Base-by-base conservation (phyloP, 2,888 invertebrate genomes). In the Orthosia gothica region DNA sequence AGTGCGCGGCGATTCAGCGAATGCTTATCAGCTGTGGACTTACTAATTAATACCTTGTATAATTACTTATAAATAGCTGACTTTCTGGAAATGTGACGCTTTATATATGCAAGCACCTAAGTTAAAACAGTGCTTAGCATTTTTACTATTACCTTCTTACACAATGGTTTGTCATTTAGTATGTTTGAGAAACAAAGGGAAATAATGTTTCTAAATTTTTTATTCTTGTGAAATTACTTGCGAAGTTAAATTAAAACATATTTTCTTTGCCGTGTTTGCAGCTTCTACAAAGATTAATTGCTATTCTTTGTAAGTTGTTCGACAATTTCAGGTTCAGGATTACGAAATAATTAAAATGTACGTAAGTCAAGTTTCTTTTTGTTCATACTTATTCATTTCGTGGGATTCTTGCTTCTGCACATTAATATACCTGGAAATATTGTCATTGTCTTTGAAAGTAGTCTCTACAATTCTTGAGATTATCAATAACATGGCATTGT, bases 11-110 rank as follows among this genome's bases (percentile, higher is more conserved):
- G 68, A 57, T 54, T 12, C 49, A 62, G 50, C 12, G 40, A 62
- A 57, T 63, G 45, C 58, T 59, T 84, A 84, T 69, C 61, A 68
- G 58, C 67, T 40, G 45, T 20, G 13, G 18, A 67, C 47, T 64
- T 62, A 59, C 65, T 84, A 81, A 84, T 84, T 71, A 81, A 49
- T 69, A 45, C n/a, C 45, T 40, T 40, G 57, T 40, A 13, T 54
- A 26, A 80, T 74, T 55, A 50, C 23, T 57, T 79, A 79, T 66
- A 52, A 69, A 69, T 65, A 18, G 3, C 20, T 15, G 50, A 62
- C 26, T 58, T 47, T 68, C 20, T 26, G 54, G 58, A 66, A 54
- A 54, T 54, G 12, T 26, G n/a, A 20, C 9, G 50, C 15, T 11
- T 11, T 57, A 15, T 26, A 23, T 20, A 13, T 7, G 18, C n/a